These are phyloP conservation scores for Troglohyphantes excavatus DNA, from an alignment of 2,888 invertebrate species.

Conservation along the genomic window DNA sequence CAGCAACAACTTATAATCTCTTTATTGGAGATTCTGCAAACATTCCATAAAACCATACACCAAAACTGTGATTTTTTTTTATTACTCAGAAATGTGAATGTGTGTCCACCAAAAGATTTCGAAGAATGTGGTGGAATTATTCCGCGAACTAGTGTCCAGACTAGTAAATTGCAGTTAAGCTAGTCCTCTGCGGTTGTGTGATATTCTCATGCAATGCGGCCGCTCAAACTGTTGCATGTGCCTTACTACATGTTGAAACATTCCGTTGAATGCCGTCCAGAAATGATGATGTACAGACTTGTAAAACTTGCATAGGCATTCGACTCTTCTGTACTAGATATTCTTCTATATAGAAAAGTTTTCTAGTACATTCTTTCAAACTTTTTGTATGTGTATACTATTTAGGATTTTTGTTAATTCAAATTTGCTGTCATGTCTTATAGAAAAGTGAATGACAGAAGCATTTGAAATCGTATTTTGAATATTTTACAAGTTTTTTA, in stretches of 20 bases:
- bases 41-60: slow-evolving; percentile 17
- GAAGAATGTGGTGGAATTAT: not conserved
- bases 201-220: slow-evolving; percentile 26
- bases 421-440: too few relatives aligned
- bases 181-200: slow-evolving; percentile 65
- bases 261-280: not conserved
- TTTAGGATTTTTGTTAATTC: too few relatives aligned
- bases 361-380: too few relatives aligned
- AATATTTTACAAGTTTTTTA: too few relatives aligned
- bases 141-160: slow-evolving; percentile 55
- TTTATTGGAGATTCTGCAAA: not conserved
- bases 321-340: too few relatives aligned
- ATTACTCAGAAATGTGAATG: slow-evolving; percentile 2
- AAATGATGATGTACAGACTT: slow-evolving; percentile 9
- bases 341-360: too few relatives aligned
- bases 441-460: too few relatives aligned
- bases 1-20: not conserved
- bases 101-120: slow-evolving; percentile 18
- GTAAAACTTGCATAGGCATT: not conserved
- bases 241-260: slow-evolving; percentile 41
- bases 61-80: slow-evolving; percentile 43
- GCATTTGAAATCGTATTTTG: too few relatives aligned
- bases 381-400: too few relatives aligned
- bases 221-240: slow-evolving; percentile 39
- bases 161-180: slow-evolving; percentile 71